These are phyloP conservation scores for Solenodon paradoxus DNA, from an alignment of 2,113 vertebrate species.

Conservation along the genomic window DNA sequence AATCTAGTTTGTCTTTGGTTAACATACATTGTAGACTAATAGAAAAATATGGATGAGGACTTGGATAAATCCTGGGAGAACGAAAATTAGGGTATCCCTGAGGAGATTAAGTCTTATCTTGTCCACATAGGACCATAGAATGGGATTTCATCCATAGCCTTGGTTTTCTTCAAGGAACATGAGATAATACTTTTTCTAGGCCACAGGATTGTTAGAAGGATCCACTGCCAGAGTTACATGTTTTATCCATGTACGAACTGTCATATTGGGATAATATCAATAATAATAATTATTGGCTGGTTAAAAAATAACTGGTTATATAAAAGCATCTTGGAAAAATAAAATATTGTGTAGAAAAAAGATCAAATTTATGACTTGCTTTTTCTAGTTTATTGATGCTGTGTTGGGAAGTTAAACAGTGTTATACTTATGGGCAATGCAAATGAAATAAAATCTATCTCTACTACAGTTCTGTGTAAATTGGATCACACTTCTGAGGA, in stretches of 20 bases:
- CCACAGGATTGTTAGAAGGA: too few species aligned
- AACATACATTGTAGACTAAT: not conserved
- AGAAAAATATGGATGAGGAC: not conserved
- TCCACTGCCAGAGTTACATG: not conserved
- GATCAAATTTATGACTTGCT: not conserved
- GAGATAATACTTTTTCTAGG: not conserved
- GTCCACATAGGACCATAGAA: not conserved
- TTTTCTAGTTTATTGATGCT: not conserved
- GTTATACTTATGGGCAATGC: not conserved
- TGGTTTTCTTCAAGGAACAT: not conserved
- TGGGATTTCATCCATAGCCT: not conserved
- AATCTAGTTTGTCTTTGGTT: not conserved
- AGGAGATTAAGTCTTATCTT: not conserved
- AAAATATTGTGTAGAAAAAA: not conserved
- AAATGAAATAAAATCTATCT: not conserved
- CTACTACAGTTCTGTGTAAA: not conserved
- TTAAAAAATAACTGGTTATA: not conserved
- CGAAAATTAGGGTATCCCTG: not conserved
- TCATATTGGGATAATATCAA: too few species aligned
- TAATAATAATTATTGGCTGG: too few species aligned
- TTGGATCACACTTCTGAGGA: not conserved
- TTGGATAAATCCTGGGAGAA: not conserved
- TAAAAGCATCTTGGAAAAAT: not conserved
- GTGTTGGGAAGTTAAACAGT: not conserved
- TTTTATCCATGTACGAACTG: not conserved